Evolutionary conservation across 2,797 vertebrate species (phyloP), one percentile per base, ranked within the genome.

Genomic region (Diplodus sargus): DNA sequence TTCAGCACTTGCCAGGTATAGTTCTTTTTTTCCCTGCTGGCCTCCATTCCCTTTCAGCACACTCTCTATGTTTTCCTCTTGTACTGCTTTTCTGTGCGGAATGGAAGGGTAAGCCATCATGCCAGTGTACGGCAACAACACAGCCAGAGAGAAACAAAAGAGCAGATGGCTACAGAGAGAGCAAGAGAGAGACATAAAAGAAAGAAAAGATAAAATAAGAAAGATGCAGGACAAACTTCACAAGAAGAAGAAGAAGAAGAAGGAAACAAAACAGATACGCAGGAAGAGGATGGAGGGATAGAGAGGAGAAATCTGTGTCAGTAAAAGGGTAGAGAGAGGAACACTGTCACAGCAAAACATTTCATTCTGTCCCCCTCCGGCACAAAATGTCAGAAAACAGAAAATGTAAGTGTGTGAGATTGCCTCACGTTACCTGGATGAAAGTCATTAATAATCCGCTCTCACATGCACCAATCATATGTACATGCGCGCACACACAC

Each of bases 101-200:
- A 86, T 77, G 54, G 81, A 69, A 69, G 60, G 89, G 70, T 62
- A 81, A 84, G 74, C 76, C 81, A 71, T 86, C 68, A 64, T 77
- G 74, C 71, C 82, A 72, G 70, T 51, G 34, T 74, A 61, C 60
- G 68, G 80, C 74, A 84, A 80, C 80, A 76, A 45, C 81, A 81
- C 45, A 74, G 77, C 58, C 74, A 89, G 65, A 70, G 81, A 73
- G 63, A 84, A 88, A 88, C 86, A 92, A 90, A 91, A 84, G 83
- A 90, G 83, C 87, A 89, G 92, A 91, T 93, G 89, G 88, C 66
- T 69, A 42, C 30, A 34, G 71, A 58, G 62, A 78, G 67, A 83
- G 67, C 45, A 62, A 83, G 62, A 88, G 87, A 86, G 71, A 85
- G 69, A 91, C 89, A 79, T 70, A 77, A 70, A 74, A 82, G 42